Conservation (phyloP, 2,888 invertebrate genomes). For the Leucophenga maculata region DNA sequence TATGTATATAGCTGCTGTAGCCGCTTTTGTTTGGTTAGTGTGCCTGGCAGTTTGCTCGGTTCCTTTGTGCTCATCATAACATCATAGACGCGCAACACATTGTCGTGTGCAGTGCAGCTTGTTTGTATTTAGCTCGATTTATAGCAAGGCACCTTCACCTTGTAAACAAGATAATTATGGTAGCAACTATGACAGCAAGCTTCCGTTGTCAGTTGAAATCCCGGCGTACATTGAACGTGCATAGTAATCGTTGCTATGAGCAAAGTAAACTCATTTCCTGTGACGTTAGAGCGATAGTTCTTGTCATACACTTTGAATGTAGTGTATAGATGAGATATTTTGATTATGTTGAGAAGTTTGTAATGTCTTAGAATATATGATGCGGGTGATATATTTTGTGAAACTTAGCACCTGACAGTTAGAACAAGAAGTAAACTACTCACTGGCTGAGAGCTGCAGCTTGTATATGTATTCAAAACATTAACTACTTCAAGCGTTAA, state of each 20-base stretch:
- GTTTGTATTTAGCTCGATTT: conserved; percentile 24
- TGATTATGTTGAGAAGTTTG: conserved; percentile 32
- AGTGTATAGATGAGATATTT: conserved; percentile 59
- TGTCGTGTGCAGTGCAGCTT: background rate
- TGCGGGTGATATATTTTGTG: too few species aligned
- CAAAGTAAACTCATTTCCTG: conserved; percentile 62
- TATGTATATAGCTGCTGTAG: conserved; percentile 19
- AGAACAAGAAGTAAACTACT: too few species aligned
- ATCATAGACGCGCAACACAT: conserved; percentile 40
- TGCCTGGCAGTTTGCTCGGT: background rate
- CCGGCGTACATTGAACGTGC: background rate
- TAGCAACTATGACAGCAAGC: conserved; percentile 64
- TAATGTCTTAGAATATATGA: too few species aligned
- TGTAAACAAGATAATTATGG: conserved; percentile 67
- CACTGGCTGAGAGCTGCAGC: too few species aligned
- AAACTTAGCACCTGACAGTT: too few species aligned
- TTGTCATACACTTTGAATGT: conserved; percentile 46
- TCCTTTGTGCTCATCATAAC: conserved; percentile 29
- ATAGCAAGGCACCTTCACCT: conserved; percentile 53
- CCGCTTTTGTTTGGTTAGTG: conserved; percentile 24
- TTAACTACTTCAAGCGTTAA: too few species aligned
- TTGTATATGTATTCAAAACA: too few species aligned
- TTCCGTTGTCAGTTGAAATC: conserved; percentile 42
- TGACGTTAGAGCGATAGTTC: background rate
- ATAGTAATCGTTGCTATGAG: conserved; percentile 17